These are phyloP conservation scores for Platysteira castanea DNA, from an alignment of 2,113 vertebrate species.

Conservation along the genomic window DNA sequence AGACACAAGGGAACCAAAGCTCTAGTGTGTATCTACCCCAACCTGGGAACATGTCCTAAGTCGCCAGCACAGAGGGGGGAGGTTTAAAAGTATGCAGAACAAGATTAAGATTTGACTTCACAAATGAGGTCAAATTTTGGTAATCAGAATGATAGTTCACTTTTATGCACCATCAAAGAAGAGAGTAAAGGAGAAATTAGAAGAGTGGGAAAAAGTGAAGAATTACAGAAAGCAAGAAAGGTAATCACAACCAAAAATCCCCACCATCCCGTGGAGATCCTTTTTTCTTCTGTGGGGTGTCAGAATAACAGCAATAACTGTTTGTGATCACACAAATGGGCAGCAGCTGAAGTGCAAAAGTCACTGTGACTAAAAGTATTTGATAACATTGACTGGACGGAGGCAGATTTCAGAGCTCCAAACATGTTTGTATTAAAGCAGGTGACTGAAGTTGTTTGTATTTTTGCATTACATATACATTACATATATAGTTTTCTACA, in stretches of 20 bases:
- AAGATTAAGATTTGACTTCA: not conserved
- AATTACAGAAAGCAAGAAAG: not conserved
- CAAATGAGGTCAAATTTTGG: not conserved
- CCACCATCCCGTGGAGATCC: fast-evolving
- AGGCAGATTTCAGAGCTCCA: not conserved
- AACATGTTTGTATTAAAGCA: not conserved
- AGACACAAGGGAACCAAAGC: not conserved
- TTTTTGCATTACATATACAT: not conserved
- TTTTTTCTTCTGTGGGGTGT: not conserved
- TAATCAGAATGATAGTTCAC: not conserved
- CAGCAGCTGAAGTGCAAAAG: not conserved
- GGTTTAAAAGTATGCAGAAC: fast-evolving
- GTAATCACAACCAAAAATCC: not conserved
- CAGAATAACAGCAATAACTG: not conserved
- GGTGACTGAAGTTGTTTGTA: not conserved
- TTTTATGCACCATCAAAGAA: not conserved
- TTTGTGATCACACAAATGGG: not conserved
- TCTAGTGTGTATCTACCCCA: not conserved
- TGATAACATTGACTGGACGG: not conserved
- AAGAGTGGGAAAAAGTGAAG: not conserved
- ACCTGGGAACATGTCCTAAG: not conserved
- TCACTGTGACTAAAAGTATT: not conserved
- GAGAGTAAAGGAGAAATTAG: not conserved
- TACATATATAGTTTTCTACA: not conserved
- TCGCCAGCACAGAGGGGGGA: fast-evolving